Evolutionary conservation across 64 coral and sea anemone genomes (phyloP).

Genomic region (Porites lutea): DNA sequence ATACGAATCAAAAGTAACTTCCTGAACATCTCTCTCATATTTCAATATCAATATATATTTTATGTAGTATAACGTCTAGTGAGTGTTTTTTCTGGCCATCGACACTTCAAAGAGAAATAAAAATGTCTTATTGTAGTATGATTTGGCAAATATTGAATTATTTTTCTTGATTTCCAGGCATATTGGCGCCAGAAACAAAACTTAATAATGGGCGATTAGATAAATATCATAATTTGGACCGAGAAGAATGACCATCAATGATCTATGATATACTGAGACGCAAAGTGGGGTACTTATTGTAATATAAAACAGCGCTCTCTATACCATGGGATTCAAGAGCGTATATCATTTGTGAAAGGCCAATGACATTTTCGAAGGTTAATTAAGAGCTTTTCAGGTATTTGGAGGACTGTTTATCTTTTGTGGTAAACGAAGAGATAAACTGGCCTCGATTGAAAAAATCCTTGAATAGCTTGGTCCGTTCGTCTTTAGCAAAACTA

Average conservation of each 20-base stretch:
- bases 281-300: not conserved
- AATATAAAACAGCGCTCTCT: not conserved
- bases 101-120: not conserved
- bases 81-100: not conserved
- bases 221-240: not conserved
- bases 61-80: too few species aligned
- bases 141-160: not conserved
- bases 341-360: not conserved
- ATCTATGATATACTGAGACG: not conserved
- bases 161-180: constrained; percentile 12
- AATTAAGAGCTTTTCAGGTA: not conserved
- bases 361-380: not conserved
- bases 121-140: not conserved
- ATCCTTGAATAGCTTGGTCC: too few species aligned
- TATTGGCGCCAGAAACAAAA: constrained; percentile 1
- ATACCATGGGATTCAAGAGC: not conserved
- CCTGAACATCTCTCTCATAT: too few species aligned
- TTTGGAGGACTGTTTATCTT: not conserved
- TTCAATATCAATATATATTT: too few species aligned
- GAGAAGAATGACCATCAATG: not conserved
- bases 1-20: too few species aligned
- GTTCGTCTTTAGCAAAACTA: too few species aligned
- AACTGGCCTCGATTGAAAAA: too few species aligned
- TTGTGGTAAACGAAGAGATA: not conserved
- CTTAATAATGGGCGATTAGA: not conserved